Evolutionary conservation across 2,797 vertebrate species (phyloP), one percentile per base, ranked within the genome.

Genomic region (Danio albolineatus): DNA sequence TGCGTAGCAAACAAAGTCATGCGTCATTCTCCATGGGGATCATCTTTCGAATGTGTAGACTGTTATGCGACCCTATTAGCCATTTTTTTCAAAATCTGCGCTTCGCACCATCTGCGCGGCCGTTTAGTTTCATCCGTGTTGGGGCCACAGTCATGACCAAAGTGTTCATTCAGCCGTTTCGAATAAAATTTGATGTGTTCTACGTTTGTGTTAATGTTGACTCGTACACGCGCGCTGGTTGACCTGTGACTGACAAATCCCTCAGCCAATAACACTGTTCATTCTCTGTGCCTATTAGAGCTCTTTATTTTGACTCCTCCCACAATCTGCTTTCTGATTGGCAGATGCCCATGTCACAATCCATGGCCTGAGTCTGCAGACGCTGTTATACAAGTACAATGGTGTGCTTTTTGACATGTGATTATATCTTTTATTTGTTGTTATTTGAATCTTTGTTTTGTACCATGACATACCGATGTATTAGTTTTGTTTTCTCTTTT

Each of bases 401-500:
- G 41, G 77, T 87, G 85, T 80, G 73, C 84, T 51, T 86, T 28
- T 66, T 72, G 21, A 59, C 76, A 44, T 70, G 76, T 73, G 70
- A 79, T 43, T 74, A 73, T 72, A 59, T 74, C 51, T 70, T 78
- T 89, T 64, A 71, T 49, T 69, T 9, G 6, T 60, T 7, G 44
- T 53, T 70, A 65, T 81, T 76, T 38, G 12, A 51, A 46, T 76
- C 46, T 64, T 49, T 7, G 59, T 89, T 91, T 74, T 89, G 86
- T 91, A 87, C 89, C 84, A 87, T 89, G 82, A 82, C 80, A 83
- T 65, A 57, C 86, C 80, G 88, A 83, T 65, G 73, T 79, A 88
- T 86, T 85, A 80, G 56, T 83, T 76, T 82, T 17, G 8, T 73
- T 82, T 86, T 83, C 74, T 88, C 82, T 28, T 28, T 76, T 86